Evolutionary conservation across 2,113 vertebrate genomes (phyloP).

Genomic region (Rutilus rutilus): DNA sequence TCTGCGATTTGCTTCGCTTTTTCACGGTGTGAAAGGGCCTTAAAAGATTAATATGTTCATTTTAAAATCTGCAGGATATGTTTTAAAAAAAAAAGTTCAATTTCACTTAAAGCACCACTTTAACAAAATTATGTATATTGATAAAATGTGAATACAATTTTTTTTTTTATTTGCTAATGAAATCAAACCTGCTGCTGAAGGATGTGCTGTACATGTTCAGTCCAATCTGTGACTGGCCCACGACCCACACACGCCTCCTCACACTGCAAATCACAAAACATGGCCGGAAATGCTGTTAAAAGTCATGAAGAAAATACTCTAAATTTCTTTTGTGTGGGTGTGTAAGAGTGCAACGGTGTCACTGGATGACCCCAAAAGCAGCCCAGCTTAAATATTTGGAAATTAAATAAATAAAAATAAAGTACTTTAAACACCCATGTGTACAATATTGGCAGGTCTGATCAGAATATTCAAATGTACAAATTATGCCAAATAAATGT

Average conservation of each 20-base stretch:
- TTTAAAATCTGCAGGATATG: not conserved
- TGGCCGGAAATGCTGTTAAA: conserved; percentile 30
- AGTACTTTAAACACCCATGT: not conserved
- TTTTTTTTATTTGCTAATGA: not conserved
- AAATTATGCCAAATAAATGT: not conserved
- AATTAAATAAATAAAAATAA: not conserved
- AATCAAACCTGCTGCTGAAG: conserved; percentile 85
- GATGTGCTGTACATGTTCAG: conserved; percentile 81
- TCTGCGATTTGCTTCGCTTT: not conserved
- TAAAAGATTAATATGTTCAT: not conserved
- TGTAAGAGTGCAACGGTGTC: not conserved
- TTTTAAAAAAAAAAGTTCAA: not conserved
- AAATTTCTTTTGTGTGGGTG: conserved; percentile 24
- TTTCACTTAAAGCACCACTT: not conserved
- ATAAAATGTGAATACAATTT: not conserved
- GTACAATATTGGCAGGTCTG: not conserved
- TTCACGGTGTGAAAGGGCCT: not conserved
- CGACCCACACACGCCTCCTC: conserved; percentile 69
- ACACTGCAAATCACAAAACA: conserved; percentile 68
- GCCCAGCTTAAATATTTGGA: not conserved
- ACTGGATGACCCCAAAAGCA: conserved; percentile 15
- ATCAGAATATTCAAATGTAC: not conserved
- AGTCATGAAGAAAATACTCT: conserved; percentile 7
- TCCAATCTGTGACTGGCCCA: conserved; percentile 83
- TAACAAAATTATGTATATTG: conserved; percentile 7